A percentile compares a stretch with the other conserved stretches of the same genome.
These are phyloP conservation scores for Aegithalos caudatus DNA, from an alignment of 2,113 vertebrate genomes.

Conservation along the genomic window DNA sequence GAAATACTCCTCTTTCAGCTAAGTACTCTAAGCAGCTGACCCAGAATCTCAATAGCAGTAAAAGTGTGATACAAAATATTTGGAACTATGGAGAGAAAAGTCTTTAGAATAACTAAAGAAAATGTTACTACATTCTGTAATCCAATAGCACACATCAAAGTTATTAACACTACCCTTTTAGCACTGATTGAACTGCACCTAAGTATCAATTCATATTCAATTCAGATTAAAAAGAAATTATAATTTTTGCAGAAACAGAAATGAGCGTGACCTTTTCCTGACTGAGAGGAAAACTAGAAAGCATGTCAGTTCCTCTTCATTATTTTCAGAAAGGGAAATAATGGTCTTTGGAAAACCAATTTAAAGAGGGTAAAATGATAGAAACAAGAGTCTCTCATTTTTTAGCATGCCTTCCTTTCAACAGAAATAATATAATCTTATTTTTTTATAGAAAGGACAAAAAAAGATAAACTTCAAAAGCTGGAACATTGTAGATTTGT, in stretches of 20 bases:
- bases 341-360: neutral
- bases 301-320: neutral
- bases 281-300: neutral
- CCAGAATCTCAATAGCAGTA: neutral
- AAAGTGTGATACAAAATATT: neutral
- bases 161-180: neutral
- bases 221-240: neutral
- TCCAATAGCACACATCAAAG: neutral
- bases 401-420: neutral
- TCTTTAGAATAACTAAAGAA: neutral
- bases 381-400: neutral
- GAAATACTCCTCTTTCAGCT: neutral
- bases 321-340: neutral
- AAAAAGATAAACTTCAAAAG: neutral
- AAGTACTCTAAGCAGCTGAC: neutral
- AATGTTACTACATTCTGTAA: neutral
- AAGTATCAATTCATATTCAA: neutral
- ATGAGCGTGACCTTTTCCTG: neutral
- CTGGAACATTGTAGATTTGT: neutral
- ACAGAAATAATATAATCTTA: neutral
- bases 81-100: neutral
- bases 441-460: neutral
- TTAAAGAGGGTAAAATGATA: neutral
- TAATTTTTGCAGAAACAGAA: neutral
- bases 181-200: neutral